Evolutionary conservation across 2,113 vertebrate species (phyloP), one percentile per base, ranked within the genome.

Genomic region (Hydrochoerus hydrochaeris): DNA sequence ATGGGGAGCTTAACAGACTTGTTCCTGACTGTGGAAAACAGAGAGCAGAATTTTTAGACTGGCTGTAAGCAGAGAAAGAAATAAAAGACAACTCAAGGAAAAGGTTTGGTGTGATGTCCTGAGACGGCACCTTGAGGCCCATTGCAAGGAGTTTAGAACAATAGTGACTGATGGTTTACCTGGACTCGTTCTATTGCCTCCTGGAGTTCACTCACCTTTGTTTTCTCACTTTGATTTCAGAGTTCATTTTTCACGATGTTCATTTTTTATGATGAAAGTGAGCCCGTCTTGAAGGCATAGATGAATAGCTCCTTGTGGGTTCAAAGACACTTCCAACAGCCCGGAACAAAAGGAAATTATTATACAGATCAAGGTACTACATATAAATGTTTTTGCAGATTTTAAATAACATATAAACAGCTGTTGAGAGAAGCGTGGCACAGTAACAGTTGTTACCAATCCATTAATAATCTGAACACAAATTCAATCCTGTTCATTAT

Each of bases 341-440:
- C 98, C 24, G 20, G 97, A 99, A 98, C 97, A 98, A 98, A 98
- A 98, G 96, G 96, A 98, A 98, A 98, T 98, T 98, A 98, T 98
- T 98, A 97, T 97, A 98, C 95, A 98, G 98, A 98, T 98, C 98
- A 98, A 98, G 98, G 96, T 97, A 98, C 98, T 98, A 98, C 75
- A 92, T 84, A 96, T 83, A 97, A 98, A 97, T 97, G 94, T 97
- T 99, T 98, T 98, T 97, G 98, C 97, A 98, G 97, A 98, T 98
- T 98, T 98, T 98, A 98, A 98, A 98, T 98, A 98, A 99, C 99
- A 98, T 97, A 98, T 98, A 98, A 99, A 98, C 98, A 98, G 97
- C 98, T 98, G 98, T 98, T 98, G 96, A 97, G 95, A 98, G 96
- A 98, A 97, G 88, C 95, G 91, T 12, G 58, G 41, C 94, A 97